Base-by-base conservation (phyloP, 1,140 invertebrate genomes). In the Zeugodacus cucurbitae region DNA sequence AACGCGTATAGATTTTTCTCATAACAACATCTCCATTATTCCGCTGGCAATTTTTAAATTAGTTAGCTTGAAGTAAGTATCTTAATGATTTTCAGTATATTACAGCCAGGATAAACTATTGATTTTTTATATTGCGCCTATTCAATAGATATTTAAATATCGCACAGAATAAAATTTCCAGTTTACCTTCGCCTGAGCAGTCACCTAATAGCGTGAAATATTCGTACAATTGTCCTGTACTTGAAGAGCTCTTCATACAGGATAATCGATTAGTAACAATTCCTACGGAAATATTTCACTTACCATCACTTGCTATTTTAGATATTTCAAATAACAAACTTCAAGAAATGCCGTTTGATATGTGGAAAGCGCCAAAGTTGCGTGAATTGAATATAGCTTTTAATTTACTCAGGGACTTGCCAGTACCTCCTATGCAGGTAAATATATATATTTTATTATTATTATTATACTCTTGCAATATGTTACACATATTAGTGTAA, bases 321-420 rank as follows among this genome's bases (percentile, higher is more conserved):
- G 98, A 99, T 93, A 95, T 98, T 0, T 98, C 98, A 0, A 98
- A 99, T 91, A 99, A 99, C 93, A 98, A 98, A 92, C 94, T 99
- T n/a, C 96, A 97, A 67, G 94, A 95, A 86, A 92, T 99, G 57
- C 98, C 98, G 0, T 95, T 96, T 78, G 96, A 96, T 88, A 94
- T 99, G 93, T 99, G 99, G 99, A 94, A 95, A n/a, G 95, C 98
- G 1, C 97, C 97, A 0, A 97, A 97, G 89, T 94, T 99, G 37
- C 96, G 97, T 88, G 98, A 99, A 93, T 93, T 99, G 17, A 99
- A 99, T 93, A 96, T 97, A 0, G 96, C 98, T 0, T 96, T 98
- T 89, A 99, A 99, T 95, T 94, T 98, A n/a, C 93, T 99, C 3
- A 95, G 95, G 62, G 96, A 97, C 89, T 94, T 99, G 48, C 98